These are phyloP conservation scores for Drosophila kohkoa DNA, from an alignment of 1,140 invertebrate species.

Conservation along the genomic window DNA sequence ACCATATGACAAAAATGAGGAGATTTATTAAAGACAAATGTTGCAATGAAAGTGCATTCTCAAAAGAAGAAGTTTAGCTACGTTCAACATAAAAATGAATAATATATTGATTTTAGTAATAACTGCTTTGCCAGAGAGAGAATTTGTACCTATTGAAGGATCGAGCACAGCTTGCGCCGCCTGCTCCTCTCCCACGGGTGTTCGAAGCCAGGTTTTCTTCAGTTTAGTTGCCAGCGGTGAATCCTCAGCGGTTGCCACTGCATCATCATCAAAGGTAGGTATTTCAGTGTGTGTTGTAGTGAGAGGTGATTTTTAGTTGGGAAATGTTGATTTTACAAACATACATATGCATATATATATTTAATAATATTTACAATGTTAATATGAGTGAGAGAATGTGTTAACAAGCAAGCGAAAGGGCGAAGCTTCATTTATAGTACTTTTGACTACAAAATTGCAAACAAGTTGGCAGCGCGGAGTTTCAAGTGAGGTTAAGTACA, in stretches of 20 bases:
- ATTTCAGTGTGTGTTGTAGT: constrained; percentile 19
- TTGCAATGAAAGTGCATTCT: constrained; percentile 31
- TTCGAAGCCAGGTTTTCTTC: constrained; percentile 89
- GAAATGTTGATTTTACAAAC: constrained; percentile 66
- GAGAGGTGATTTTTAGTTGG: constrained; percentile 14
- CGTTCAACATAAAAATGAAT: constrained; percentile 1
- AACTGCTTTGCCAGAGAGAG: constrained; percentile 25
- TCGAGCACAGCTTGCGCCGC: constrained; percentile 88
- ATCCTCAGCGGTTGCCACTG: constrained; percentile 88
- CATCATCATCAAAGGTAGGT: constrained; percentile 56
- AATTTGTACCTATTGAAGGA: constrained; percentile 86
- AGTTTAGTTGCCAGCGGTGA: constrained; percentile 88
- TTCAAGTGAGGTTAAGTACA: constrained; percentile 52
- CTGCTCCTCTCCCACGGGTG: constrained; percentile 88
- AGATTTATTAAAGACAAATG: background rate
- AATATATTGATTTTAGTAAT: constrained; percentile 20
- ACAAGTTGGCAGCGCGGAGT: constrained; percentile 37
- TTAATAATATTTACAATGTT: constrained; percentile 40
- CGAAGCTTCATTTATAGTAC: constrained; percentile 23
- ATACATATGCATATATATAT: constrained; percentile 32
- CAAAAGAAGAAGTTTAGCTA: constrained; percentile 17
- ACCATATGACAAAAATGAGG: constrained; percentile 12
- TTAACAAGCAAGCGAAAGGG: constrained; percentile 18
- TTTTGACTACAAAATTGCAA: constrained; percentile 24
- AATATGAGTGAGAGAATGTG: constrained; percentile 16